Evolutionary conservation across 2,797 vertebrate species (phyloP), one percentile per base, ranked within the genome.

Genomic region (Siniperca scherzeri): DNA sequence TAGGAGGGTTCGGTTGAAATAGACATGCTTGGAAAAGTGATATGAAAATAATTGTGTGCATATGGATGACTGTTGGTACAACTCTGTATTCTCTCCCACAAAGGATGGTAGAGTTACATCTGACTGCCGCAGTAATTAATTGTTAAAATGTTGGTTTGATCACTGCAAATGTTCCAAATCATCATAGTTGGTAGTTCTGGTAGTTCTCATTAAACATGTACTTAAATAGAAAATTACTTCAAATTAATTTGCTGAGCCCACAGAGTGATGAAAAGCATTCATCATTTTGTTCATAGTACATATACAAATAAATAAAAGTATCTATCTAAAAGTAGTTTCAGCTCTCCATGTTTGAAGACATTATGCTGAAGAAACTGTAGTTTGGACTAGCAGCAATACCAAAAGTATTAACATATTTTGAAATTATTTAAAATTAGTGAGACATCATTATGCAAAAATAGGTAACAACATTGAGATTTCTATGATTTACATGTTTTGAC

Each of bases 21-120:
- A 75, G 78, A 73, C 59, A 71, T 21, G 38, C 77, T 80, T 74
- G 57, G 74, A 85, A 85, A 70, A 73, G 69, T 38, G 74, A 85
- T 78, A 87, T 74, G 53, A 78, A 77, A 70, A 67, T 91, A 87
- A 92, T 88, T 80, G 80, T 56, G 80, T 72, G 69, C 92, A 88
- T 66, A 57, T 92, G 91, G 53, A 80, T 7, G 21, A 55, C 36
- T 67, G 64, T 55, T 81, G 77, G 77, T 60, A 27, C 21, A 4
- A 3, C n/a, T 83, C 30, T 61, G 52, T 56, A 8, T 57, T 66
- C 44, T 62, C 42, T 38, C 75, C 57, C 11, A 46, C 71, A 42
- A 53, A 42, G 25, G 52, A 12, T 46, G 61, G 19, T 65, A 9
- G 33, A 78, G 71, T 64, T 73, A 46, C n/a, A 36, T 69, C 60